Evolutionary conservation across 2,113 vertebrate species (phyloP).

Genomic region (Burhinus bistriatus): DNA sequence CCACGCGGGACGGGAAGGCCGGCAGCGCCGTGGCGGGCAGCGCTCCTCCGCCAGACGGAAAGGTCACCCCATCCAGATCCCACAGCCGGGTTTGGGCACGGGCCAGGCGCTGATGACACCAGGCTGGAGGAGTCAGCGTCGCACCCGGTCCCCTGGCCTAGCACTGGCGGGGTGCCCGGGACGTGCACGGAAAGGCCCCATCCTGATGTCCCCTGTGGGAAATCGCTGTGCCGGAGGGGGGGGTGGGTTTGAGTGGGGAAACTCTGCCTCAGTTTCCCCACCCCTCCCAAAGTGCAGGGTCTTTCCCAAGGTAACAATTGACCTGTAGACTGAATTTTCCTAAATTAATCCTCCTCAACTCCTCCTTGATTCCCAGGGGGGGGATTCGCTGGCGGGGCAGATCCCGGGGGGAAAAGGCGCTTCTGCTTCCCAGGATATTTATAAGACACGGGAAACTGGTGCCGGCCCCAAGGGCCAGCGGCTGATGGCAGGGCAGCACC

Average conservation of each 20-base stretch:
- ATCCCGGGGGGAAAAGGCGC: not conserved
- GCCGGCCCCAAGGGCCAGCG: not conserved
- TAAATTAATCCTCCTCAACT: rapidly evolving
- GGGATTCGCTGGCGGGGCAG: not conserved
- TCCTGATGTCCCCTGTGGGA: rapidly evolving
- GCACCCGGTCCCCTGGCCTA: not conserved
- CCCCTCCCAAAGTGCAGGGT: rapidly evolving
- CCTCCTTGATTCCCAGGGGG: not conserved
- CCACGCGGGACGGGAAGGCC: slow-evolving; percentile 3
- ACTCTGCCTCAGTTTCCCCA: not conserved
- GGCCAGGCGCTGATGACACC: not conserved
- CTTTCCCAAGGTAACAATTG: not conserved
- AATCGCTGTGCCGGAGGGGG: rapidly evolving
- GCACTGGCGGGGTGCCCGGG: not conserved
- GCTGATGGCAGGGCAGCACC: not conserved
- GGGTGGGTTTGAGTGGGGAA: not conserved
- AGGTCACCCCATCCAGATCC: not conserved
- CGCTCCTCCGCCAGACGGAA: not conserved
- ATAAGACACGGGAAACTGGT: not conserved
- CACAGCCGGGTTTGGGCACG: not conserved
- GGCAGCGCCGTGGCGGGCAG: not conserved
- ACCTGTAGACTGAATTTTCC: not conserved
- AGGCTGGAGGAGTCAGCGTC: not conserved
- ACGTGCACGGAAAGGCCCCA: rapidly evolving
- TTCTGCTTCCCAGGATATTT: slow-evolving; percentile 50